Base-by-base conservation (phyloP, 2,113 vertebrate genomes). In the rabbit (Oryctolagus cuniculus) region DNA sequence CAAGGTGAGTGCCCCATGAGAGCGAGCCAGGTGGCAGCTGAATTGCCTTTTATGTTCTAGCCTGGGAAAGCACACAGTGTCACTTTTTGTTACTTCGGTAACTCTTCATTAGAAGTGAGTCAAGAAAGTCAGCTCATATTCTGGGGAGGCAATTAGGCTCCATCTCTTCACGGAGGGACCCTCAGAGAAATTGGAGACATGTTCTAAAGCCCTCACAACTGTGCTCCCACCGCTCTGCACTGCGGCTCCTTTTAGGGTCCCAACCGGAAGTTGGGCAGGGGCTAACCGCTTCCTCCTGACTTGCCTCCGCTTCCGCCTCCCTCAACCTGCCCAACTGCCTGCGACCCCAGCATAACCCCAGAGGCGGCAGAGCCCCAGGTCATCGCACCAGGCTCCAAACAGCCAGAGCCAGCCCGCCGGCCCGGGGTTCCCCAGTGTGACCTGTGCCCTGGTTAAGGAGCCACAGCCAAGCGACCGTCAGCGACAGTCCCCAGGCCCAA, bases 1-100 rank as follows among this genome's bases (percentile, higher is more conserved):
- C 49, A 19, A 77, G 10, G 13, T 74, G 17, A 74, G 36, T 10
- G 31, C 77, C 38, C 31, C 19, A 2, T 9, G 74, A 79, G 83
- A 87, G 29, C 77, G 25, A 84, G 55, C 27, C 83, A 90, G 36
- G 69, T 58, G 36, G 55, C 73, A 81, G 66, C 61, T 49, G 21
- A 31, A 34, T 63, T n/a, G 6, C 58, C 49, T 90, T 92, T 90
- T 75, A 77, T 67, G 58, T 77, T 58, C 25, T 51, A 38, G 67
- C 75, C 75, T 93, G 89, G 38, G 83, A 95, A 86, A 88, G 58
- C 80, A 84, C 34, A 31, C 24, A 36, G 29, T 21, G 6, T 79
- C 27, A 19, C 36, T 83, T 85, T 88, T 82, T 66, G 72, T 82
- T 86, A 49, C 34, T 72, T 83, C 87, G 31, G 31, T 55, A 78